Conservation (phyloP, 2,888 invertebrate genomes). For the Smittia aterrima region DNA sequence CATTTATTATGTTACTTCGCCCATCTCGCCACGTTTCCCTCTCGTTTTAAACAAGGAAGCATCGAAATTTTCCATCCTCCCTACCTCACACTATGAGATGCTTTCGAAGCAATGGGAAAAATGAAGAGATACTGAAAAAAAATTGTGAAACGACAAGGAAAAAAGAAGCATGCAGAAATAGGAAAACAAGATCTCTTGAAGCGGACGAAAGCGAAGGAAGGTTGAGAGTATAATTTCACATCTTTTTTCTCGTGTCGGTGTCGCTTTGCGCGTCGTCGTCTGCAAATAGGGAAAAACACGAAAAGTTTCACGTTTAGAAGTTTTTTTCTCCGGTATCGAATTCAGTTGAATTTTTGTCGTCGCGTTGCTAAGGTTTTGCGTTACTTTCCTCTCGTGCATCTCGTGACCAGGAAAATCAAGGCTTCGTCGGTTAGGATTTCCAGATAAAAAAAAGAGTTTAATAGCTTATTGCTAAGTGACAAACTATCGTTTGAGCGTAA, state of each 20-base stretch:
- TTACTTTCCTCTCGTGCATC: conserved; percentile 30
- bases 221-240: conserved; percentile 19
- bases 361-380: conserved; percentile 51
- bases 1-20: background rate
- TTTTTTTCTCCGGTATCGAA: conserved; percentile 45
- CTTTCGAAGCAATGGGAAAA: background rate
- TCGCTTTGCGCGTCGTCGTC: conserved; percentile 12
- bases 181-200: conserved; percentile 24
- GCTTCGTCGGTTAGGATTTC: background rate
- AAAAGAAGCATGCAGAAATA: conserved; percentile 24
- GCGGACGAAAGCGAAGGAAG: background rate
- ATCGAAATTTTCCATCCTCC: background rate
- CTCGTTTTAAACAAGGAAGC: background rate
- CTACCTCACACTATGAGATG: background rate
- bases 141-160: conserved; percentile 4
- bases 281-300: conserved; percentile 10
- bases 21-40: background rate
- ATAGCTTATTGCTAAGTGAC: conserved; percentile 1
- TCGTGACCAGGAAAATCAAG: conserved; percentile 14
- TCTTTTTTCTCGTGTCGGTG: background rate
- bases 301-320: conserved; percentile 38
- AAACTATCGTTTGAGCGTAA: background rate
- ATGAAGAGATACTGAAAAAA: conserved; percentile 1
- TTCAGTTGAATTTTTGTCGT: conserved; percentile 57
- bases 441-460: background rate